phyloP scores from a whole-genome alignment of 2,888 invertebrate genomes.

The Volucella inflata region DNA sequence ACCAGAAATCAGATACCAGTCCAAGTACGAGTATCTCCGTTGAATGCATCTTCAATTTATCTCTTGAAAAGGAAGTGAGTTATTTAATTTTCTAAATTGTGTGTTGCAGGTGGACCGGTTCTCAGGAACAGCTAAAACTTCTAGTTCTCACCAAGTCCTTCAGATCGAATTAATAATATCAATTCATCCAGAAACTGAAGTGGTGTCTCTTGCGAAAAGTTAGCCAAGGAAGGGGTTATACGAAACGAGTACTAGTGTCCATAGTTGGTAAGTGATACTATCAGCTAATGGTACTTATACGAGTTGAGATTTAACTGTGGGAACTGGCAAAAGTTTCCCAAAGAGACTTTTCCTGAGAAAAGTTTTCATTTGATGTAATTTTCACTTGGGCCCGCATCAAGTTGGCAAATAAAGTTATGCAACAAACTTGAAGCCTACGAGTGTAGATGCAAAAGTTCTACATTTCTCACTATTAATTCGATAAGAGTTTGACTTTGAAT shows the following conservation, averaged over 20 bases:
- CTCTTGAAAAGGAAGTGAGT: conserved; percentile 38
- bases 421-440: conserved; percentile 13
- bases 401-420: conserved; percentile 55
- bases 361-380: conserved; percentile 72
- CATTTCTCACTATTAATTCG: too few species aligned
- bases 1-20: too few species aligned
- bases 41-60: conserved; percentile 45
- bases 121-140: conserved; percentile 46
- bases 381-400: conserved; percentile 49
- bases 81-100: conserved; percentile 75
- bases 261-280: conserved; percentile 62
- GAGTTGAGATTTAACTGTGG: conserved; percentile 59
- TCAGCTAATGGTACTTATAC: conserved; percentile 65
- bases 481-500: too few species aligned
- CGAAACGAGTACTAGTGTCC: conserved; percentile 6
- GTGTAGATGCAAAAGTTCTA: too few species aligned
- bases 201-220: conserved; percentile 63
- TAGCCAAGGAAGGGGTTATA: conserved; percentile 16
- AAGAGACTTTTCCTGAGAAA: conserved; percentile 41
- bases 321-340: conserved; percentile 39
- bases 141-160: conserved; percentile 51
- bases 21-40: too few species aligned
- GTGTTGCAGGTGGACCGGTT: conserved; percentile 62
- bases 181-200: conserved; percentile 57
- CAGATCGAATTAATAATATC: conserved; percentile 74